Evolutionary conservation across 2,888 invertebrate genomes (phyloP).

Genomic region (Ophion ellenae): DNA sequence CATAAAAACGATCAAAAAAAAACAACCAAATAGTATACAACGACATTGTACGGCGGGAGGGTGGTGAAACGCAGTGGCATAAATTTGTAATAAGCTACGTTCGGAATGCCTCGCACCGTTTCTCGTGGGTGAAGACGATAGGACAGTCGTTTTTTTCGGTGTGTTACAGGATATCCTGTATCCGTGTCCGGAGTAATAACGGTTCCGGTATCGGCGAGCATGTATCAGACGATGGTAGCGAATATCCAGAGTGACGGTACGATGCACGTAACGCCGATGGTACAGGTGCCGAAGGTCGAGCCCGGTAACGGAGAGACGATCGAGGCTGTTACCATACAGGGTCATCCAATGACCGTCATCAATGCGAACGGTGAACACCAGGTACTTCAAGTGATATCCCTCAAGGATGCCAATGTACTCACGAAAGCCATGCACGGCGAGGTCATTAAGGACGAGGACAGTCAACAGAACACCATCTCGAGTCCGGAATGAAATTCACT

Average conservation of each 20-base stretch:
- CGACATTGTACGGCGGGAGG: too few relatives aligned
- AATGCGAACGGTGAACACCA: constrained; percentile 89
- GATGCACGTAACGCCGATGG: constrained; percentile 91
- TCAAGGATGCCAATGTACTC: constrained; percentile 93
- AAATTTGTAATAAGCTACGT: background rate
- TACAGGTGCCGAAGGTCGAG: constrained; percentile 93
- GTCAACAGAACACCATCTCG: constrained; percentile 84
- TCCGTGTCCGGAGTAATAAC: constrained; percentile 97
- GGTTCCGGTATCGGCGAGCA: constrained; percentile 96
- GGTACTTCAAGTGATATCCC: constrained; percentile 92
- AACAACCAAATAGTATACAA: too few relatives aligned
- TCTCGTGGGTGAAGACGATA: constrained; percentile 66
- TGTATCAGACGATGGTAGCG: constrained; percentile 98
- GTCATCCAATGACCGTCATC: constrained; percentile 92
- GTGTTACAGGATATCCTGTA: constrained; percentile 89
- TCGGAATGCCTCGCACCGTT: constrained; percentile 31
- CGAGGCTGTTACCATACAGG: constrained; percentile 91
- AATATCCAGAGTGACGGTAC: constrained; percentile 94
- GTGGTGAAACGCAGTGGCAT: too few relatives aligned
- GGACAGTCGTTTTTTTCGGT: constrained; percentile 64
- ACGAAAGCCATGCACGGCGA: constrained; percentile 91
- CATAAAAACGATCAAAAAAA: too few relatives aligned
- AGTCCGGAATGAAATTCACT: constrained; percentile 79
- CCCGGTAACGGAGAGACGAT: constrained; percentile 89
- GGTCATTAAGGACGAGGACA: constrained; percentile 81